These are phyloP conservation scores for Cinclus cinclus DNA, from an alignment of 2,113 vertebrate species.

Conservation along the genomic window DNA sequence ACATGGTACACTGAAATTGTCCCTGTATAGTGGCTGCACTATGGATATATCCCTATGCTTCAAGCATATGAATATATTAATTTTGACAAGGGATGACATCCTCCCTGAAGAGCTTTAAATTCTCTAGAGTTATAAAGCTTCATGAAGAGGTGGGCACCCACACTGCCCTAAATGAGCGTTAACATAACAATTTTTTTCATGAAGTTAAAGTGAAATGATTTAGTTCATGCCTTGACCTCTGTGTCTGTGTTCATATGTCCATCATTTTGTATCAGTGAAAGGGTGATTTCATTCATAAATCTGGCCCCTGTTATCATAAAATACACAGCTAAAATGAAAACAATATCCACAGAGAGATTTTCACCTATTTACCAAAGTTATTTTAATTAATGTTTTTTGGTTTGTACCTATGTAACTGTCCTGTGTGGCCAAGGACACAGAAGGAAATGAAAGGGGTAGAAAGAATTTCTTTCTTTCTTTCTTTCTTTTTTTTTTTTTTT, in stretches of 20 bases:
- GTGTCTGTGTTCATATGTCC: neutral
- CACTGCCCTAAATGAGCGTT: neutral
- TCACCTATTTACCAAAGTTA: neutral
- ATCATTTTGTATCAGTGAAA: neutral
- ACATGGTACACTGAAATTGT: neutral
- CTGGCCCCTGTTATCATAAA: neutral
- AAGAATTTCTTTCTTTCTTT: neutral
- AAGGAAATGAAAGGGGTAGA: neutral
- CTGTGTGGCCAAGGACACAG: neutral
- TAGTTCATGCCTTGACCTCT: neutral
- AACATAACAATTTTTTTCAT: neutral
- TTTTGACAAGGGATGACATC: neutral
- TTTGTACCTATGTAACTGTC: neutral
- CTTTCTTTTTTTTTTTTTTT: conserved; percentile 10
- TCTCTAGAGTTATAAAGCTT: neutral
- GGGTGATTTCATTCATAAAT: neutral
- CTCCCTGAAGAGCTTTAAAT: neutral
- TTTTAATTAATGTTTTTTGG: neutral
- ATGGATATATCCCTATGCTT: neutral
- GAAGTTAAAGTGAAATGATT: neutral
- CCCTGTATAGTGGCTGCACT: neutral
- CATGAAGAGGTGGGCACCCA: neutral
- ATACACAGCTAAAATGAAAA: neutral
- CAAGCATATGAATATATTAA: neutral
- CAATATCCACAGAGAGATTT: neutral